Conservation (phyloP, 2,888 invertebrate species). For the Scaptodrosophila latifasciaeformis region DNA sequence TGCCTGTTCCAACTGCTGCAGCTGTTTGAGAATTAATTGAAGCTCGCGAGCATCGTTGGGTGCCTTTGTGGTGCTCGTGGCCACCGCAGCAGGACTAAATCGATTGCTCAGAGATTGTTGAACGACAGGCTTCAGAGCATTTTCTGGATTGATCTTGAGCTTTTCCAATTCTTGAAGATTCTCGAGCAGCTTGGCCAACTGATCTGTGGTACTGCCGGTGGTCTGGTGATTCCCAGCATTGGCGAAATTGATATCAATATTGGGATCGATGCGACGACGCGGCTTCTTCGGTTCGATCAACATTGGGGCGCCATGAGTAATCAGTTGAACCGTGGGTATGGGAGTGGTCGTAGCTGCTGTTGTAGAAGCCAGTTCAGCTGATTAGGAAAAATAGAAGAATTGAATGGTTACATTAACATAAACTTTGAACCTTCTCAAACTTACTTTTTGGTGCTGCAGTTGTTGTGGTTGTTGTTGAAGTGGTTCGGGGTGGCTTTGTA, state of each 20-base stretch:
- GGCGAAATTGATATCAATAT: slow-evolving; percentile 65
- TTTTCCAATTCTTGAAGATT: slow-evolving; percentile 74
- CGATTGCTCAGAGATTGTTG: slow-evolving; percentile 49
- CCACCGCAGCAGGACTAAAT: slow-evolving; percentile 29
- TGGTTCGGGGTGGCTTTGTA: slow-evolving; percentile 14
- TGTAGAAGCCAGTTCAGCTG: slow-evolving; percentile 37
- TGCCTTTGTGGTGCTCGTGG: slow-evolving; percentile 7
- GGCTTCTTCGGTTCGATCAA: slow-evolving; percentile 69
- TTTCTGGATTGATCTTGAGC: slow-evolving; percentile 65
- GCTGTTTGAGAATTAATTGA: slow-evolving; percentile 24
- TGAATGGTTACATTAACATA: too few relatives aligned
- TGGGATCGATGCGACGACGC: slow-evolving; percentile 67
- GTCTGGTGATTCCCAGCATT: slow-evolving; percentile 58
- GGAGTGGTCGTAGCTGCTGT: slow-evolving; percentile 37
- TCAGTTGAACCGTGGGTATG: slow-evolving; percentile 45
- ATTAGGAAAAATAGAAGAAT: too few relatives aligned
- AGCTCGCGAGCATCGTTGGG: slow-evolving; percentile 6
- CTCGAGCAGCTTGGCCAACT: slow-evolving; percentile 75
- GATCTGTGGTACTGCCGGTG: slow-evolving; percentile 46
- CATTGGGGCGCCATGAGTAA: slow-evolving; percentile 64
- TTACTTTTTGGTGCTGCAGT: not conserved
- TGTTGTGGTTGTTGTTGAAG: slow-evolving; percentile 8
- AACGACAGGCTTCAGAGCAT: slow-evolving; percentile 41
- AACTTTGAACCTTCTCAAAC: too few relatives aligned
- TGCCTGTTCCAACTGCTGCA: slow-evolving; percentile 28